Evolutionary conservation across 2,113 vertebrate species (phyloP).

Genomic region (Cinclus cinclus): DNA sequence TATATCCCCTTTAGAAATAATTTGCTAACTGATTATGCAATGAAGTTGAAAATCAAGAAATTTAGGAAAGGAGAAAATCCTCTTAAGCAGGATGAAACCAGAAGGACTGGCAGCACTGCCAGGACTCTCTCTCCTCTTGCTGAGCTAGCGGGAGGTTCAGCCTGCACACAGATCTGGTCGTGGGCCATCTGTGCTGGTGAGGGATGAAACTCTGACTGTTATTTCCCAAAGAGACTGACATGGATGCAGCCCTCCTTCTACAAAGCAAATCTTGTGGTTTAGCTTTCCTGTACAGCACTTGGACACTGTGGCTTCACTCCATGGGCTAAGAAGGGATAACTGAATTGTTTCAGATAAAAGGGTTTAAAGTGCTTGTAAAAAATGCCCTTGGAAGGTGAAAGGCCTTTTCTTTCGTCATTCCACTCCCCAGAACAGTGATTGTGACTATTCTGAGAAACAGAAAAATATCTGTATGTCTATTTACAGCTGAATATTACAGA

Average conservation of each 20-base stretch:
- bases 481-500: slow-evolving; percentile 54
- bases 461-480: slow-evolving; percentile 28
- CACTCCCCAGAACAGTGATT: background rate
- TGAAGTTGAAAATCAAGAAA: slow-evolving; percentile 48
- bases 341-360: slow-evolving; percentile 17
- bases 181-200: slow-evolving; percentile 35
- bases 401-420: background rate
- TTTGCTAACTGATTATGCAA: slow-evolving; percentile 44
- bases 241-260: background rate
- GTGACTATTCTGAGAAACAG: slow-evolving; percentile 49
- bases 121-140: slow-evolving; percentile 1
- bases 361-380: background rate
- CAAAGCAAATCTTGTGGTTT: background rate
- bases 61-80: slow-evolving; percentile 51
- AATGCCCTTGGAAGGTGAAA: slow-evolving; percentile 9
- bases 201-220: background rate
- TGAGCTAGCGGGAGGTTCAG: background rate
- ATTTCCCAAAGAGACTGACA: background rate
- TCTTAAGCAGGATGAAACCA: slow-evolving; percentile 53
- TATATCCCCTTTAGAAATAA: slow-evolving; percentile 18
- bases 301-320: background rate
- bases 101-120: slow-evolving; percentile 20
- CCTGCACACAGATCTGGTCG: background rate
- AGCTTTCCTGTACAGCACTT: background rate
- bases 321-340: background rate